Evolutionary conservation across 64 coral and sea anemone genomes (phyloP).

Genomic region (Orbicella faveolata): DNA sequence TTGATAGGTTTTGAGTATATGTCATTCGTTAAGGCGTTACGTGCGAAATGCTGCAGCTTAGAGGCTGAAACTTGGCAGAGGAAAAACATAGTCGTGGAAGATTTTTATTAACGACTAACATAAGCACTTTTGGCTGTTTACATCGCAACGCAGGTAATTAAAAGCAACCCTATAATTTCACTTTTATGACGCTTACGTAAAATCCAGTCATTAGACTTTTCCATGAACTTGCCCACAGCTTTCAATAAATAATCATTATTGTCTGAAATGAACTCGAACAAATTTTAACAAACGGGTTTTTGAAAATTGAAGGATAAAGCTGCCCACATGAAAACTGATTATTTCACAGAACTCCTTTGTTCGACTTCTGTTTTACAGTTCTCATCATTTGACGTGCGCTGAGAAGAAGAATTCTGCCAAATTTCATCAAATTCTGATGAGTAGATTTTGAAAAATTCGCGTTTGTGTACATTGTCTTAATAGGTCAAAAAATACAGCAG

Average conservation of each 20-base stretch:
- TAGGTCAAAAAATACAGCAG: too few relatives aligned
- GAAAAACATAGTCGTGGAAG: not conserved
- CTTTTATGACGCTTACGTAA: too few relatives aligned
- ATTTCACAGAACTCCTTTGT: not conserved
- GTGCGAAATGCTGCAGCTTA: not conserved
- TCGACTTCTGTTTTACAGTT: not conserved
- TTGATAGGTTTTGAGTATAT: not conserved
- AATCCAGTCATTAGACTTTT: not conserved
- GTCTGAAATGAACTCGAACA: not conserved
- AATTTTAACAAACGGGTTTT: too few relatives aligned
- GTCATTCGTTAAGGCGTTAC: not conserved
- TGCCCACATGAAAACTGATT: not conserved
- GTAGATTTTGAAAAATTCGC: conserved; percentile 3
- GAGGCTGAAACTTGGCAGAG: not conserved
- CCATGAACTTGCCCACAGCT: not conserved
- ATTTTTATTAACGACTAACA: not conserved
- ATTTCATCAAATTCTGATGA: not conserved
- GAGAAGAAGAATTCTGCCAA: not conserved
- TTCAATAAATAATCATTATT: not conserved
- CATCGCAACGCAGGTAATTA: not conserved
- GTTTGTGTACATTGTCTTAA: not conserved
- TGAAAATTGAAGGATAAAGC: not conserved
- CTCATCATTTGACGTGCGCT: not conserved
- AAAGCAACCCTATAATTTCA: not conserved
- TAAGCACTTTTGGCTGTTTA: not conserved